These are phyloP conservation scores for Ptychadena robeensis DNA, from an alignment of 2,797 vertebrate genomes.

Conservation along the genomic window DNA sequence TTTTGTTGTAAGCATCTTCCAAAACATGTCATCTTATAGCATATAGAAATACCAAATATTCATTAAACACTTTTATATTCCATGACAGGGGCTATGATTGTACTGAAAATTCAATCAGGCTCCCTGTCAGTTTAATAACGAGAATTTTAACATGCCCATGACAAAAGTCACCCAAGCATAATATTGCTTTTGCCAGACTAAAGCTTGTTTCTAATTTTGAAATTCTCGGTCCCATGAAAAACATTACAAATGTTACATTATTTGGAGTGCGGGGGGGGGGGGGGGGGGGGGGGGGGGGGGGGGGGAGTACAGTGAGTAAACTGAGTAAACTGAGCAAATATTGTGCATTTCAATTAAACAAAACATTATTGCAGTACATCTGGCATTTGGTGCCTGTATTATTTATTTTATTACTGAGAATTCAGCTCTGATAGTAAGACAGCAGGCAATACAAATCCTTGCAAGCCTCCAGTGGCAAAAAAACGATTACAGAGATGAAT, in stretches of 20 bases:
- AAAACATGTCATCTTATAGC: conserved; percentile 61
- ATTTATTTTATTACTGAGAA: conserved; percentile 69
- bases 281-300: too few relatives aligned
- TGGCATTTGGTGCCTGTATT: conserved; percentile 55
- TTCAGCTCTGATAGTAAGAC: conserved; percentile 76
- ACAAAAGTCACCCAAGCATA: conserved; percentile 68
- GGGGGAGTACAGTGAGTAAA: conserved; percentile 29
- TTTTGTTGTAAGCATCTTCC: conserved; percentile 55
- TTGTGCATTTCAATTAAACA: conserved; percentile 69
- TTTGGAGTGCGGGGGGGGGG: conserved; percentile 34
- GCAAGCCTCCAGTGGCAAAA: conserved; percentile 74
- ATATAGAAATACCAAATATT: conserved; percentile 69
- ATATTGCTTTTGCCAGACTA: conserved; percentile 68
- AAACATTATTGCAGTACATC: conserved; percentile 57
- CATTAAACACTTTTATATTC: conserved; percentile 69
- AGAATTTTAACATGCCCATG: conserved; percentile 71
- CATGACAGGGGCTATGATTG: conserved; percentile 66
- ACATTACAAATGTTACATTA: conserved; percentile 61
- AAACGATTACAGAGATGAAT: conserved; percentile 79
- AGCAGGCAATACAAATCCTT: conserved; percentile 75
- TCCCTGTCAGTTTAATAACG: conserved; percentile 66
- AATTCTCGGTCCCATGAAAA: conserved; percentile 64
- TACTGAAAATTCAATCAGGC: conserved; percentile 70
- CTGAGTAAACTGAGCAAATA: conserved; percentile 61
- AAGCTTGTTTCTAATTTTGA: conserved; percentile 65